Percentiles rank a stretch among this genome's conserved stretches.
Evolutionary conservation across 2,888 invertebrate genomes (phyloP).

Genomic region (Microctonus aethiopoides): DNA sequence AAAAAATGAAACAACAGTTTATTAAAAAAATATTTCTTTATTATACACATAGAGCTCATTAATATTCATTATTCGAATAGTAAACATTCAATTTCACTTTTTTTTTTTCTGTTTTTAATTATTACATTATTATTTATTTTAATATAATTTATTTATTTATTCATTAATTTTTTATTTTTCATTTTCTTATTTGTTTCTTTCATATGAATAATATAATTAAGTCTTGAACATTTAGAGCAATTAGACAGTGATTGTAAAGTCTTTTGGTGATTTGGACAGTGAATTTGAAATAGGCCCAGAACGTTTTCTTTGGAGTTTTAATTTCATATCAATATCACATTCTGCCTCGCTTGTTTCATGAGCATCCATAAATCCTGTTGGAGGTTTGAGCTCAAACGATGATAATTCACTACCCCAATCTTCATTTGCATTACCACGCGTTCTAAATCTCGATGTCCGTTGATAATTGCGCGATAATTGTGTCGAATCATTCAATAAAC

Average conservation of each 20-base stretch:
- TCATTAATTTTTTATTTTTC: slow-evolving; percentile 23
- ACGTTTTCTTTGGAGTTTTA: slow-evolving; percentile 58
- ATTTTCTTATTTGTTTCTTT: slow-evolving; percentile 39
- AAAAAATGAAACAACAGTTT: slow-evolving; percentile 4
- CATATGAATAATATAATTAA: slow-evolving; percentile 38
- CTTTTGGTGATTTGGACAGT: slow-evolving; percentile 63
- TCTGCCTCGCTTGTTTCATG: slow-evolving; percentile 65
- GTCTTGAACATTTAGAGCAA: slow-evolving; percentile 53
- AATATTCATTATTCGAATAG: slow-evolving; percentile 40
- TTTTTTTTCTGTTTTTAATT: slow-evolving; percentile 21
- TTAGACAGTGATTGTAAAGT: slow-evolving; percentile 68
- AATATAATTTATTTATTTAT: slow-evolving; percentile 33
- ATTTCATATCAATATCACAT: slow-evolving; percentile 65
- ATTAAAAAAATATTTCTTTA: slow-evolving; percentile 48
- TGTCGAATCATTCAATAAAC: slow-evolving; percentile 52
- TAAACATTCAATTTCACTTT: slow-evolving; percentile 38
- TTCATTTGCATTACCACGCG: slow-evolving; percentile 45
- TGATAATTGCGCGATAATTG: slow-evolving; percentile 39
- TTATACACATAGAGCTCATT: slow-evolving; percentile 45
- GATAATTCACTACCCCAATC: slow-evolving; percentile 63
- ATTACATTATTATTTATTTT: slow-evolving; percentile 17
- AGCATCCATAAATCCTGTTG: slow-evolving; percentile 66
- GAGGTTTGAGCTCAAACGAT: slow-evolving; percentile 67
- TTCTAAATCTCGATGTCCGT: slow-evolving; percentile 40
- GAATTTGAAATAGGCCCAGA: slow-evolving; percentile 53